Evolutionary conservation across 2,113 vertebrate genomes (phyloP), one percentile per base, ranked within the genome.

Genomic region (Xenopus laevis): DNA sequence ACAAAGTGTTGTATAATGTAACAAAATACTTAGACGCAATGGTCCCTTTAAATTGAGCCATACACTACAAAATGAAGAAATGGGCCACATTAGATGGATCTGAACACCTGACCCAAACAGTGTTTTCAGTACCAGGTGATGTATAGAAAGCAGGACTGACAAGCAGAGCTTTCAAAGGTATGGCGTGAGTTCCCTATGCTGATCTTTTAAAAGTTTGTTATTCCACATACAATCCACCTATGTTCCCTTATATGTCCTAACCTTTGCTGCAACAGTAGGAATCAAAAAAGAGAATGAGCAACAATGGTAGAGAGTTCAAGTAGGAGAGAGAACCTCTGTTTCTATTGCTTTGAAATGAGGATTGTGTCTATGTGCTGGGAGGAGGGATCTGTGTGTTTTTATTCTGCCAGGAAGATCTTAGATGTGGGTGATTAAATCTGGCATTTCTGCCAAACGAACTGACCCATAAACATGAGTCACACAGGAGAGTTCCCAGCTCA

Each of bases 401-500:
- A 21, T 68, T 75, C 73, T 75, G 65, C 65, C 11, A 57, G 52
- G 72, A 74, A 68, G 73, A 75, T 75, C 73, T 75, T 75, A 75
- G 73, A 69, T 75, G 73, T 75, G 73, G 72, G 73, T 75, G 73
- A 75, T 75, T 75, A 75, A 75, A 75, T 75, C 73, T 75, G 73
- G 73, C 73, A 75, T 75, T 75, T 75, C 73, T 75, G 65, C 73
- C 73, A 75, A 75, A 75, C 46, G 65, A 75, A 75, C 73, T 75
- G 73, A 75, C 73, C 73, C 73, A 69, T 75, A 75, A 75, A 75
- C 73, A 74, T 75, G 73, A 75, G 73, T 75, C 65, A 75, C 65
- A 69, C 65, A 75, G 65, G 73, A 75, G 65, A 75, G 73, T 68
- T 75, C 73, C 65, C 45, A 46, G 65, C 73, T 75, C 73, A 69